Conservation (phyloP, 2,797 vertebrate species). For the Poeciliopsis turneri region DNA sequence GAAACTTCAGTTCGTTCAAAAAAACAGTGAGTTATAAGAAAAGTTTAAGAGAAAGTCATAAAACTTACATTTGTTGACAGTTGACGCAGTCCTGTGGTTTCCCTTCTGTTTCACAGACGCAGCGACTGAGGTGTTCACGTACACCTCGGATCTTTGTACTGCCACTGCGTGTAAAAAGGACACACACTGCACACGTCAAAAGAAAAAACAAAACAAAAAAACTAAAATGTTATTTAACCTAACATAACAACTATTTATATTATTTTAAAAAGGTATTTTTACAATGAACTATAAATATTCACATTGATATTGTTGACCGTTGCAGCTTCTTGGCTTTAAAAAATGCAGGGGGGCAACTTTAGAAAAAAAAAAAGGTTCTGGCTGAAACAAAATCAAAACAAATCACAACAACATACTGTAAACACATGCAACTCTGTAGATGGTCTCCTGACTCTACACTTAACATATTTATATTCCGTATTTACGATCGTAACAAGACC, state of each 20-base stretch:
- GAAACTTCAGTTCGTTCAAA: rapidly evolving
- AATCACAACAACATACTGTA: not conserved
- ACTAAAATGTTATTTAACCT: no score
- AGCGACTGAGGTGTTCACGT: slow-evolving; percentile 35
- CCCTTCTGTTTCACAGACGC: not conserved
- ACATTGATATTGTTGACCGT: not conserved
- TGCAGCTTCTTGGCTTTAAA: not conserved
- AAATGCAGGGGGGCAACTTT: not conserved
- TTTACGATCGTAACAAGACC: not conserved
- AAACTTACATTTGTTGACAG: slow-evolving; percentile 54
- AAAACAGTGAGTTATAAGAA: rapidly evolving
- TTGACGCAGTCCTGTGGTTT: not conserved
- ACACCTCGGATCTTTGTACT: slow-evolving; percentile 21
- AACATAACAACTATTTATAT: not conserved
- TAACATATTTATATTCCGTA: not conserved
- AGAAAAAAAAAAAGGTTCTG: not conserved
- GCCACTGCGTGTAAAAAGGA: not conserved
- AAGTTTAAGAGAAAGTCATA: not conserved
- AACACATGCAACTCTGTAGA: not conserved
- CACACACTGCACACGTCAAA: not conserved
- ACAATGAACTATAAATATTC: not conserved
- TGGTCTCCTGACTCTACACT: not conserved
- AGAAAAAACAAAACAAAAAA: not conserved
- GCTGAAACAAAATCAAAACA: not conserved
- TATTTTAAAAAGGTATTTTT: not conserved